phyloP scores from a whole-genome alignment of 2,113 vertebrate genomes.

The Hipposideros armiger region DNA sequence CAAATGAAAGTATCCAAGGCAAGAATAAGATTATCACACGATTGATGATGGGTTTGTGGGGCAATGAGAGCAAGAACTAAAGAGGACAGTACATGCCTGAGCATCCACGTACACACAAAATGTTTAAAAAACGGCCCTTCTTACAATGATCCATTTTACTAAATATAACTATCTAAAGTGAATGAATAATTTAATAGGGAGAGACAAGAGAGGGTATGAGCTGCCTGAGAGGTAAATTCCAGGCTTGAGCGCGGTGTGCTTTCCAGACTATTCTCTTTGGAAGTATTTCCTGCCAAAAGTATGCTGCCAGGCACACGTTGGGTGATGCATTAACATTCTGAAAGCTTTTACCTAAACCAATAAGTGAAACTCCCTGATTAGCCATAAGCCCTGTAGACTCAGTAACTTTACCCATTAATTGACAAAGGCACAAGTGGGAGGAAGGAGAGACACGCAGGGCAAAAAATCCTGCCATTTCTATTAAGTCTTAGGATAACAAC shows the following conservation, averaged over 20 bases:
- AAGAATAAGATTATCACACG: constrained; percentile 58
- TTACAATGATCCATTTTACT: constrained; percentile 34
- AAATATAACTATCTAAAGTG: constrained; percentile 49
- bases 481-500: constrained; percentile 56
- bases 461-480: constrained; percentile 29
- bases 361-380: constrained; percentile 84
- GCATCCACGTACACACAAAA: constrained; percentile 41
- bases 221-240: constrained; percentile 62
- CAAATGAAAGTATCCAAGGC: constrained; percentile 68
- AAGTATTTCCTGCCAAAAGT: constrained; percentile 78
- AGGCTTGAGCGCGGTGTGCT: constrained; percentile 63
- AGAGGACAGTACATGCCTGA: not conserved
- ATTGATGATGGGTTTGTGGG: not conserved
- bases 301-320: constrained; percentile 78
- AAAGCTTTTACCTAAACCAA: constrained; percentile 81
- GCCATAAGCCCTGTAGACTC: constrained; percentile 75
- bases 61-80: not conserved
- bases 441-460: constrained; percentile 50
- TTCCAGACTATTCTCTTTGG: constrained; percentile 76
- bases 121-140: not conserved
- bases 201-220: constrained; percentile 35
- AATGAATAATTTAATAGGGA: constrained; percentile 77
- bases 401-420: constrained; percentile 82
- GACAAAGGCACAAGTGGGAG: constrained; percentile 80
- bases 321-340: constrained; percentile 80